phyloP scores from a whole-genome alignment of 2,888 invertebrate species.

The Agrotis clavis region DNA sequence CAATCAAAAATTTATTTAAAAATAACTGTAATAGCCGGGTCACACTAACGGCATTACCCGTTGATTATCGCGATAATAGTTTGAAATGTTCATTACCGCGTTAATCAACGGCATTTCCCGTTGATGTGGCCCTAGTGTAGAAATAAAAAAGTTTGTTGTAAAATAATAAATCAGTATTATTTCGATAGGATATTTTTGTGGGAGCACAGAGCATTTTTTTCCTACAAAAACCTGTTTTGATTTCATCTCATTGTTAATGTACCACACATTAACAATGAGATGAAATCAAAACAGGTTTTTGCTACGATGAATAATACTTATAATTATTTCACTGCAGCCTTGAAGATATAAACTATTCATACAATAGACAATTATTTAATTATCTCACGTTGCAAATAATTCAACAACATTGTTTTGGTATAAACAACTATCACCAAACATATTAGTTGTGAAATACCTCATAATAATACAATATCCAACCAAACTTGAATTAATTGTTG shows the following conservation, averaged over 20 bases:
- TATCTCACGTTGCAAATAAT: constrained; percentile 58
- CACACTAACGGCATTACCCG: too few species aligned
- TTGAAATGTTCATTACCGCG: too few species aligned
- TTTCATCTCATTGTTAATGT: not conserved
- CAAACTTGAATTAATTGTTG: constrained; percentile 3
- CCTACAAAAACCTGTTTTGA: not conserved
- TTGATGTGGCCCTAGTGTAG: too few species aligned
- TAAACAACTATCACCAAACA: constrained; percentile 62
- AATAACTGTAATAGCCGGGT: not conserved
- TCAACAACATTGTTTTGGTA: constrained; percentile 75
- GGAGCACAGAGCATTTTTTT: not conserved
- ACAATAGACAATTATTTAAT: constrained; percentile 36
- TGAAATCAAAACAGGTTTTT: too few species aligned
- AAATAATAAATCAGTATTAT: constrained; percentile 17
- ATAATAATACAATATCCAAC: constrained; percentile 37
- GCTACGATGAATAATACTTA: constrained; percentile 28
- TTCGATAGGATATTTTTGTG: not conserved
- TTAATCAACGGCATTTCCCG: too few species aligned
- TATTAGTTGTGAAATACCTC: constrained; percentile 62
- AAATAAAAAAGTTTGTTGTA: constrained; percentile 13
- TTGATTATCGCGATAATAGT: too few species aligned
- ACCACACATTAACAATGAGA: too few species aligned
- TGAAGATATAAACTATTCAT: constrained; percentile 59
- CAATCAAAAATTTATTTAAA: constrained; percentile 41
- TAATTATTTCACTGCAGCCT: constrained; percentile 48